phyloP scores from a whole-genome alignment of 2,888 invertebrate genomes.

The Aspidapion aeneum region DNA sequence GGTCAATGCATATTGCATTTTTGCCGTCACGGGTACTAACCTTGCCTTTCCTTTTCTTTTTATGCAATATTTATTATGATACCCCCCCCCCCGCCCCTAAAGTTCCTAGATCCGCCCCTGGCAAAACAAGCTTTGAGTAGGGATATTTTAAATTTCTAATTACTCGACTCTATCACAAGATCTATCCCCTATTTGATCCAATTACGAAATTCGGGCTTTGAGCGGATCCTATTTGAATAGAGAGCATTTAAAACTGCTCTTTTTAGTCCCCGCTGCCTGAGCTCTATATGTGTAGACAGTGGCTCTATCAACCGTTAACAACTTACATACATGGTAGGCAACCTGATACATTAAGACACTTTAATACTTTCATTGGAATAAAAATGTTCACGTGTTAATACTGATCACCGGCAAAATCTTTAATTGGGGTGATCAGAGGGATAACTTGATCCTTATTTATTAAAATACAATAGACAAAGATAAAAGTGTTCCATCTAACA shows the following conservation, averaged over 20 bases:
- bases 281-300: too few relatives aligned
- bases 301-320: neutral
- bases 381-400: neutral
- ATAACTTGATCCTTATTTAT: neutral
- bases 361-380: neutral
- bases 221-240: neutral
- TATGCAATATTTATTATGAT: too few relatives aligned
- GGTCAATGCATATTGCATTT: too few relatives aligned
- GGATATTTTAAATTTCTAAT: too few relatives aligned
- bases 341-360: too few relatives aligned
- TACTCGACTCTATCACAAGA: too few relatives aligned
- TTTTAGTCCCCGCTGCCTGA: neutral
- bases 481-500: neutral
- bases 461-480: neutral
- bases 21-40: too few relatives aligned
- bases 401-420: neutral
- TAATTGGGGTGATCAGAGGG: neutral
- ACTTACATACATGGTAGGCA: neutral
- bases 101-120: too few relatives aligned
- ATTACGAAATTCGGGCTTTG: neutral
- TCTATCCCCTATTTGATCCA: neutral
- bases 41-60: too few relatives aligned
- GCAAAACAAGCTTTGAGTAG: too few relatives aligned
- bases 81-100: too few relatives aligned
- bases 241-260: neutral